A percentile compares a stretch with the other conserved stretches of the same genome.
These are phyloP conservation scores for Morpho deidamia DNA, from an alignment of 2,888 invertebrate species.

Conservation along the genomic window DNA sequence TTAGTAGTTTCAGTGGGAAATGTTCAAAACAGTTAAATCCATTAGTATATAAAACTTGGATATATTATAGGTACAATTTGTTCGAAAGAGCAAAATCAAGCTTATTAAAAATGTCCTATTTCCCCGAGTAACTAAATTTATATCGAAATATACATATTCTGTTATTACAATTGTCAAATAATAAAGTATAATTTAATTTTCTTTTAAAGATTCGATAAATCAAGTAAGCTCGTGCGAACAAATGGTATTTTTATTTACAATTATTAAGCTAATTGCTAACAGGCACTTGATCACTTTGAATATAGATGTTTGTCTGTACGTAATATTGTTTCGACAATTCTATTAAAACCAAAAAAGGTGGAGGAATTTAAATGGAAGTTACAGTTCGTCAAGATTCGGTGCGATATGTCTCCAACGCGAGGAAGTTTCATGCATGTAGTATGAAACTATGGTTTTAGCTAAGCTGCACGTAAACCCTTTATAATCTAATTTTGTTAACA, in stretches of 20 bases:
- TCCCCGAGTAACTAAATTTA: not conserved
- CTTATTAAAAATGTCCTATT: not conserved
- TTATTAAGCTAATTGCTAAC: not conserved
- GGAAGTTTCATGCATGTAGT: too few species aligned
- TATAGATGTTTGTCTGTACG: not conserved
- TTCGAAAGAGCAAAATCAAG: constrained; percentile 8
- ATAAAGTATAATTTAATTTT: too few species aligned
- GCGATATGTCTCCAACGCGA: too few species aligned
- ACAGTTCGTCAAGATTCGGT: too few species aligned
- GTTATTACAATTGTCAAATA: too few species aligned
- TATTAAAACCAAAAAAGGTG: not conserved
- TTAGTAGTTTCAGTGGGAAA: constrained; percentile 15
- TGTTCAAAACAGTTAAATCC: constrained; percentile 5
- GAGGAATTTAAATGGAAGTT: too few species aligned
- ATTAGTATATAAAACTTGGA: constrained; percentile 13
- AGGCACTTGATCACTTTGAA: not conserved
- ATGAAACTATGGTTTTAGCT: too few species aligned
- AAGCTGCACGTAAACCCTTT: too few species aligned
- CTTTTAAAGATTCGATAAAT: too few species aligned
- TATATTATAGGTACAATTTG: constrained; percentile 1
- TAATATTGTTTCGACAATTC: not conserved
- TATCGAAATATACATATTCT: too few species aligned
- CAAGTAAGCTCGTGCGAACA: constrained; percentile 11
- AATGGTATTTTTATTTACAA: constrained; percentile 10
- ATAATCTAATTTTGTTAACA: too few species aligned